Percentiles rank a stretch among this genome's conserved stretches.
Conservation (phyloP, 2,888 invertebrate genomes). For the Ischnus inquisitorius region DNA sequence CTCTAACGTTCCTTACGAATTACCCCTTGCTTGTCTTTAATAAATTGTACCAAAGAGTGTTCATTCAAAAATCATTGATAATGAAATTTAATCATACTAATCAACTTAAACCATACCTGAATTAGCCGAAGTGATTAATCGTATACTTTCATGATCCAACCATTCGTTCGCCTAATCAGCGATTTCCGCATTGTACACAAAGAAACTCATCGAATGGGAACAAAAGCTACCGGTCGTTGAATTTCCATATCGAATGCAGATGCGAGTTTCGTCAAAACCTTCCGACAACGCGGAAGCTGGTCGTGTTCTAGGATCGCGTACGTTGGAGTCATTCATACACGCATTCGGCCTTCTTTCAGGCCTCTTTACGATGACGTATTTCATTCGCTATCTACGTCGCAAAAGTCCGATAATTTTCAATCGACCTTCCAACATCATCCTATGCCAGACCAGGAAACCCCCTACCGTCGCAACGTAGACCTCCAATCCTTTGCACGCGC, state of each 20-base stretch:
- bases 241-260: not conserved
- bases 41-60: not conserved
- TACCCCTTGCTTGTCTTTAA: not conserved
- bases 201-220: not conserved
- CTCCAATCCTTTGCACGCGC: not conserved
- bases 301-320: not conserved
- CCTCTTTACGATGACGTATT: constrained; percentile 45
- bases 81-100: not conserved
- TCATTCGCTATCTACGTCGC: constrained; percentile 25
- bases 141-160: not conserved
- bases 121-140: not conserved
- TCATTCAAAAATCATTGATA: not conserved
- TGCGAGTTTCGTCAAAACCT: not conserved
- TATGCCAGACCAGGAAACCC: constrained; percentile 37
- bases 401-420: constrained; percentile 42
- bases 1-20: not conserved
- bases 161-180: not conserved
- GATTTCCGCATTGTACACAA: not conserved
- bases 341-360: constrained; percentile 12
- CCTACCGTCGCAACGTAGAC: not conserved
- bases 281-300: constrained; percentile 26
- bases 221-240: not conserved
- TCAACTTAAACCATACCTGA: not conserved
- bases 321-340: constrained; percentile 28
- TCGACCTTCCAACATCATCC: constrained; percentile 30